Conservation (phyloP, 2,113 vertebrate genomes). For the Motacilla alba region DNA sequence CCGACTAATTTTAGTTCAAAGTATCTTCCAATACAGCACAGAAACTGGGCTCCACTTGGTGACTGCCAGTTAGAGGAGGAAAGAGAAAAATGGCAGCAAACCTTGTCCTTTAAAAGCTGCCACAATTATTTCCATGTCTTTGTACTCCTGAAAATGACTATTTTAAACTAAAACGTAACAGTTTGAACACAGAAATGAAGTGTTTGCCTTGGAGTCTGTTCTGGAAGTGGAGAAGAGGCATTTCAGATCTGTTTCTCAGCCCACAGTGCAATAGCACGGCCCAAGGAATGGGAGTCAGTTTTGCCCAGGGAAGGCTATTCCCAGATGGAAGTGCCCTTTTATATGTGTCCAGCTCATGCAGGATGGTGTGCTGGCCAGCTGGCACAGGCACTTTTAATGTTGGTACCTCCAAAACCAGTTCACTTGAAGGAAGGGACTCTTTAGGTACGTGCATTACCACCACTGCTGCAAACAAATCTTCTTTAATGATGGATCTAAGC, state of each 20-base stretch:
- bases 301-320: not conserved
- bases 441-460: fast-evolving
- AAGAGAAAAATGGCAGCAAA: conserved; percentile 21
- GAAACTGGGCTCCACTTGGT: not conserved
- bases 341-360: not conserved
- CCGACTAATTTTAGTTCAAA: not conserved
- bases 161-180: not conserved
- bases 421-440: not conserved
- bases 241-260: not conserved
- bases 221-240: not conserved
- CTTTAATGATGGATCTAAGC: not conserved
- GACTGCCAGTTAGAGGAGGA: conserved; percentile 14
- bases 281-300: not conserved
- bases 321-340: not conserved
- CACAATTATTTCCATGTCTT: not conserved
- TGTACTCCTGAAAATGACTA: not conserved
- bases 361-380: not conserved
- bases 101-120: not conserved
- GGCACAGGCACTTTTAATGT: not conserved
- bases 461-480: not conserved
- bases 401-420: not conserved
- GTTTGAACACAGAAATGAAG: not conserved
- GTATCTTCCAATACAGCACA: not conserved
- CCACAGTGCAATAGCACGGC: not conserved
- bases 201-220: not conserved